Conservation (phyloP, 92 coral and sea anemone genomes). For the Plumapathes pennacea region DNA sequence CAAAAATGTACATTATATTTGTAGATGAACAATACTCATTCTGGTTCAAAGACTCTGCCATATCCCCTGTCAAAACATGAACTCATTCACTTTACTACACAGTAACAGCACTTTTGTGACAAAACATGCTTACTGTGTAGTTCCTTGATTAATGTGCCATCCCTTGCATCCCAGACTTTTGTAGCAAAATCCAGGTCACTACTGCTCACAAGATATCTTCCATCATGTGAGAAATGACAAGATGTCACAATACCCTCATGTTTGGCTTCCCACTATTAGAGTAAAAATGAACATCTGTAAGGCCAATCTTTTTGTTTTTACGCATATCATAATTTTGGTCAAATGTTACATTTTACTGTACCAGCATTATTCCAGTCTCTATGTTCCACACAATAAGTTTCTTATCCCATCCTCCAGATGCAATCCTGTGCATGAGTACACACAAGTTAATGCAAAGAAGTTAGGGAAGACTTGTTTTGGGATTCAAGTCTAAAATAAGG, state of each 20-base stretch:
- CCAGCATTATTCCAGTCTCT: conserved; percentile 85
- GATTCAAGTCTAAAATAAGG: too few relatives aligned
- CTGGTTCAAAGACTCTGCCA: too few relatives aligned
- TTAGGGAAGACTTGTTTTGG: too few relatives aligned
- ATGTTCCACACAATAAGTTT: conserved; percentile 83
- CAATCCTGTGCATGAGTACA: conserved; percentile 53
- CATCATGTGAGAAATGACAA: conserved; percentile 91
- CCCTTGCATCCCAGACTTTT: conserved; percentile 91
- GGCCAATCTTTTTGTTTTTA: too few relatives aligned
- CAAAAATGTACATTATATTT: too few relatives aligned
- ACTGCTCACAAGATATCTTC: conserved; percentile 86
- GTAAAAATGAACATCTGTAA: neutral
- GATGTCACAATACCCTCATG: conserved; percentile 90
- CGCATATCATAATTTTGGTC: too few relatives aligned
- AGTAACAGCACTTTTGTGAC: too few relatives aligned
- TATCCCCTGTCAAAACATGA: too few relatives aligned
- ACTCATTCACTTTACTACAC: too few relatives aligned
- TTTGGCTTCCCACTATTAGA: conserved; percentile 79
- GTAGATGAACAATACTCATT: too few relatives aligned
- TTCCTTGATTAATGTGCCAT: conserved; percentile 75
- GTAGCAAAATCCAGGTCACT: conserved; percentile 92
- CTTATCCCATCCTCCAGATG: conserved; percentile 99
- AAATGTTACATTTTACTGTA: conserved; percentile 37
- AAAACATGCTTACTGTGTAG: conserved; percentile 81
- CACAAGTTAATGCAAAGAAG: too few relatives aligned